Evolutionary conservation across 2,888 invertebrate species (phyloP).

Genomic region (Salpingus planirostris): DNA sequence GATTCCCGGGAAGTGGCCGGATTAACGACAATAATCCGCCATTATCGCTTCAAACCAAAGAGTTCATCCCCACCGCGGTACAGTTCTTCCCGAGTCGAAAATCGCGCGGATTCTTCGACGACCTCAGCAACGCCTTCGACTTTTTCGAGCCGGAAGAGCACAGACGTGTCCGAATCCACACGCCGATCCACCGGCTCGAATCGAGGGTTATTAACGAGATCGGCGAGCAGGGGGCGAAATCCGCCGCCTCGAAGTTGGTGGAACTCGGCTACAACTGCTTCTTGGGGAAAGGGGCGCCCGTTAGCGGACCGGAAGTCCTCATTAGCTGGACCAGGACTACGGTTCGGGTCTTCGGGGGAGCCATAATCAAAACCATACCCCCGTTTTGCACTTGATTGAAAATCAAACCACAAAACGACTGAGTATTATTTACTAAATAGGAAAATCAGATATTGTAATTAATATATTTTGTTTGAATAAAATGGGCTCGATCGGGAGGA

Average conservation of each 20-base stretch:
- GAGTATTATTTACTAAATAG: too few relatives aligned
- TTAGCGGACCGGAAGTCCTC: slow-evolving; percentile 42
- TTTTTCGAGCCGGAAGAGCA: slow-evolving; percentile 1
- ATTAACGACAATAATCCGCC: slow-evolving; percentile 1
- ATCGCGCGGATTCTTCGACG: slow-evolving; percentile 19
- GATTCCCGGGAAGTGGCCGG: too few relatives aligned
- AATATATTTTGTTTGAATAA: too few relatives aligned
- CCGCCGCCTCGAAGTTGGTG: slow-evolving; percentile 42
- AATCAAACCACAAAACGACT: too few relatives aligned
- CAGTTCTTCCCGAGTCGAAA: slow-evolving; percentile 22
- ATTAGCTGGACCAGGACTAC: slow-evolving; percentile 60
- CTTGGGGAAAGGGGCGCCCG: slow-evolving; percentile 44
- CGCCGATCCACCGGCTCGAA: slow-evolving; percentile 2
- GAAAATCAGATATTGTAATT: too few relatives aligned
- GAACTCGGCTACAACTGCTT: slow-evolving; percentile 43
- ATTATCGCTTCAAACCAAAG: neutral
- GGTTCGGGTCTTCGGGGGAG: slow-evolving; percentile 59
- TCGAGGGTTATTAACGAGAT: slow-evolving; percentile 14
- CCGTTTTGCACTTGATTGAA: slow-evolving; percentile 46
- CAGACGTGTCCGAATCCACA: neutral
- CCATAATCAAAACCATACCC: slow-evolving; percentile 49
- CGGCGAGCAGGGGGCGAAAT: slow-evolving; percentile 21
- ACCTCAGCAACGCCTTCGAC: slow-evolving; percentile 12
- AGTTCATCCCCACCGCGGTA: slow-evolving; percentile 19
- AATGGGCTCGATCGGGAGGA: too few relatives aligned